These are phyloP conservation scores for Circaetus cinerascens DNA, from an alignment of 2,113 vertebrate species.

Conservation along the genomic window DNA sequence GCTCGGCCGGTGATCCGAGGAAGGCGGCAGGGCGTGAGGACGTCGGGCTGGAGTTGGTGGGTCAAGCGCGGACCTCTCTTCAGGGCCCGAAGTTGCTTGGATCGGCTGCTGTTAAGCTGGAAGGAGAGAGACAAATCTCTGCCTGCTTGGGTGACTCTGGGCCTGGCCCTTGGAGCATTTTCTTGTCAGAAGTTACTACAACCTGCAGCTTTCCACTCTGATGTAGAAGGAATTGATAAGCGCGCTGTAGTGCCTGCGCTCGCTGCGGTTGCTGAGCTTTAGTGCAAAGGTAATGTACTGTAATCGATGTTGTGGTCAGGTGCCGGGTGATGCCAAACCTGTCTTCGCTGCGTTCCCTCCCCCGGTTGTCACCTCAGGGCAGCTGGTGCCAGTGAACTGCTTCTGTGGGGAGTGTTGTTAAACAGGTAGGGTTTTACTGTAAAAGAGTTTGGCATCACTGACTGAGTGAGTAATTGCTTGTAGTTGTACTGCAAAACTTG, in stretches of 20 bases:
- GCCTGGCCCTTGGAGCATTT: not conserved
- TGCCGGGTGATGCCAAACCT: not conserved
- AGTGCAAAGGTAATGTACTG: not conserved
- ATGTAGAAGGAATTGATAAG: not conserved
- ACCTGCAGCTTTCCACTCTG: not conserved
- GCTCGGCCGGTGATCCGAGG: not conserved
- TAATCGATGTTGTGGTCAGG: rapidly evolving
- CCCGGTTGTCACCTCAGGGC: not conserved
- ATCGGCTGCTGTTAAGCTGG: not conserved
- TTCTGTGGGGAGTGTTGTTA: not conserved
- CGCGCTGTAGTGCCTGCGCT: not conserved
- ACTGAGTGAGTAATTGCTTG: rapidly evolving
- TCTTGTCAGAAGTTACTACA: not conserved
- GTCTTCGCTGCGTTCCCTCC: not conserved
- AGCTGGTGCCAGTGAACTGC: not conserved
- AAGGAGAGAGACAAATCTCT: not conserved
- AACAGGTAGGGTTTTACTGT: rapidly evolving
- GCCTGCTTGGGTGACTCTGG: not conserved
- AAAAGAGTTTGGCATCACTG: not conserved
- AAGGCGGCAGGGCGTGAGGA: not conserved
- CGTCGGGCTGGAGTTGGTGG: not conserved
- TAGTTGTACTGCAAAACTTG: not conserved
- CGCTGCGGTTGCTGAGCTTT: not conserved
- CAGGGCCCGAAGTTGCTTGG: not conserved
- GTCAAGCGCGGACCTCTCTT: not conserved